phyloP scores from a whole-genome alignment of 2,113 vertebrate species.

The Petroica traversi region DNA sequence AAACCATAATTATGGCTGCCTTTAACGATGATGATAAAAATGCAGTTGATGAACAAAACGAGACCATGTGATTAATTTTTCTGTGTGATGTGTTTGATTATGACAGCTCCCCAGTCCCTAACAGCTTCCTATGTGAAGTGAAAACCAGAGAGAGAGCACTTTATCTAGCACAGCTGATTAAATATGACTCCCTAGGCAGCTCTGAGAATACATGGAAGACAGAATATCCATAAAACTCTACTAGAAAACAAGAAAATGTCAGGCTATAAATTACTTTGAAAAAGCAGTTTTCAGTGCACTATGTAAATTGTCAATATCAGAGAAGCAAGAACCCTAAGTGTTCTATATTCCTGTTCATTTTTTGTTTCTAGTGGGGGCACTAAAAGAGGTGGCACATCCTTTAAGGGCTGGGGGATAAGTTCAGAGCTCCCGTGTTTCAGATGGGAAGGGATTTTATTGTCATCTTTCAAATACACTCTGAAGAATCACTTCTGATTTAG shows the following conservation, averaged over 20 bases:
- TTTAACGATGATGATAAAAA: constrained; percentile 17
- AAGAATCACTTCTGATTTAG: neutral
- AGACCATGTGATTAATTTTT: constrained; percentile 10
- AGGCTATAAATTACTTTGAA: neutral
- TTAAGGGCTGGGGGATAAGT: neutral
- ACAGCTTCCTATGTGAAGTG: neutral
- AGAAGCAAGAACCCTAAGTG: neutral
- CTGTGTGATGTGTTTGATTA: neutral
- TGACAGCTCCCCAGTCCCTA: neutral
- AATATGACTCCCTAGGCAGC: neutral
- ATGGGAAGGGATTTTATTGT: neutral
- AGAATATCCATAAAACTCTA: neutral
- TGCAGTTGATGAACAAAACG: neutral
- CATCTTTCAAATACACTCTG: neutral
- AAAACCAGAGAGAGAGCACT: neutral
- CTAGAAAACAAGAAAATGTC: neutral
- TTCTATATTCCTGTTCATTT: neutral
- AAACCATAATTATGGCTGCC: constrained; percentile 4
- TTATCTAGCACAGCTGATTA: neutral
- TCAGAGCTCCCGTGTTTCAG: neutral
- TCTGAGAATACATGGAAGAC: neutral
- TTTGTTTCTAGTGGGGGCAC: neutral
- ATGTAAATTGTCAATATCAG: neutral
- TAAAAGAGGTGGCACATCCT: neutral
- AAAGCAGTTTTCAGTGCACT: neutral